These are phyloP conservation scores for Clivina fossor DNA, from an alignment of 2,888 invertebrate species.

Conservation along the genomic window DNA sequence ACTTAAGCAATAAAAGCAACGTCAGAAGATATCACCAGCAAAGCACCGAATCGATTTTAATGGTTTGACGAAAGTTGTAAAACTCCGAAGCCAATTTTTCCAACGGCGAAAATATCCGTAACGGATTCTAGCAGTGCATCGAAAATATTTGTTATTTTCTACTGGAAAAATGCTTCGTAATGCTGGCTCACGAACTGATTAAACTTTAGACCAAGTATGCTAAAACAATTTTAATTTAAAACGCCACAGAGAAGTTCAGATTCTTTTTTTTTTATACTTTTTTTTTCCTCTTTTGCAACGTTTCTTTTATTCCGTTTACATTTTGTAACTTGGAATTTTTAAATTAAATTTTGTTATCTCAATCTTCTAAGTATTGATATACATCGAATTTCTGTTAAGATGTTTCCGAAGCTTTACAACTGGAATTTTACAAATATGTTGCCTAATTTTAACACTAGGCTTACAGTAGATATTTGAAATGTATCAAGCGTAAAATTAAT, in stretches of 20 bases:
- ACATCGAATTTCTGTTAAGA: no score
- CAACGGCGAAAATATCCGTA: conserved; percentile 14
- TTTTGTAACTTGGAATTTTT: conserved; percentile 11
- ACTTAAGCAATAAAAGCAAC: conserved; percentile 33
- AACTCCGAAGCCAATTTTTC: conserved; percentile 17
- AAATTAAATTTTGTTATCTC: conserved; percentile 22
- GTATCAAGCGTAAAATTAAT: no score
- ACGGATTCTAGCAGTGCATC: conserved; percentile 20
- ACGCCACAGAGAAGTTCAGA: conserved; percentile 17
- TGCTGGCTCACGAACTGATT: conserved; percentile 28
- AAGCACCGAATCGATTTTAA: conserved; percentile 23
- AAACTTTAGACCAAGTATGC: conserved; percentile 31
- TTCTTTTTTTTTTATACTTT: conserved; percentile 24
- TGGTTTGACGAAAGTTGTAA: conserved; percentile 7
- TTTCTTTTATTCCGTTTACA: conserved; percentile 17
- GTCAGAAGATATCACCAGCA: conserved; percentile 30
- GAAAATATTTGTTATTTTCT: conserved; percentile 30
- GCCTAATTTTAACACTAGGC: no score
- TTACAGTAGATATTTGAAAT: no score
- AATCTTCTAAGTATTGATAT: no score
- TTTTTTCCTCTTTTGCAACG: conserved; percentile 6
- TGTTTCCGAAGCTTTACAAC: no score
- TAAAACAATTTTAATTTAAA: conserved; percentile 33
- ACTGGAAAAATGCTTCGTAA: conserved; percentile 24
- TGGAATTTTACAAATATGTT: no score